Percentiles rank a stretch among this genome's conserved stretches.
These are phyloP conservation scores for Aplidium turbinatum DNA, from an alignment of 23 tunicate species.

Conservation along the genomic window DNA sequence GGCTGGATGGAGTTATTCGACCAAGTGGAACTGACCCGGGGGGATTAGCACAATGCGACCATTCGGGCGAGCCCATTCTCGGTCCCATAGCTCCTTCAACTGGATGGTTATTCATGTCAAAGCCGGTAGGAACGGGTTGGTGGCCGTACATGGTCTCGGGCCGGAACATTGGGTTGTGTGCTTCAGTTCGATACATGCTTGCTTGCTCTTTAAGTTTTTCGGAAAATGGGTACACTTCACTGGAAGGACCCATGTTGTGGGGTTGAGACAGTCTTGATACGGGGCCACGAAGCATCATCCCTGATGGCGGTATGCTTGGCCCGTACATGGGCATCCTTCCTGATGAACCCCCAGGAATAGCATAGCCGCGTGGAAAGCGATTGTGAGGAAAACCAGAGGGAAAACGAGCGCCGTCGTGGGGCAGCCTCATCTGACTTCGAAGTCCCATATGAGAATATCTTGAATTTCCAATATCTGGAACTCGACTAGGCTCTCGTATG, in stretches of 20 bases:
- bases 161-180: too few species aligned
- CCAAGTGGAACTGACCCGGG: constrained; percentile 24
- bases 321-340: constrained; percentile 30
- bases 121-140: constrained; percentile 29
- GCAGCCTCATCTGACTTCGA: constrained; percentile 19
- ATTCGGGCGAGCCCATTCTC: constrained; percentile 57
- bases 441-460: constrained; percentile 40
- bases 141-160: too few species aligned
- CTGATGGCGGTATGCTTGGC: constrained; percentile 16
- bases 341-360: constrained; percentile 21
- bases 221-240: constrained; percentile 81
- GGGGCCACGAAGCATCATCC: constrained; percentile 21
- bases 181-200: constrained; percentile 43
- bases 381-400: constrained; percentile 7
- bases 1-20: constrained; percentile 33
- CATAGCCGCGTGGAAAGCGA: constrained; percentile 34
- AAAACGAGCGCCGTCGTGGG: constrained; percentile 41
- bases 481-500: constrained; percentile 30
- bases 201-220: constrained; percentile 89
- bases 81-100: constrained; percentile 42
- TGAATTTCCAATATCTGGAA: constrained; percentile 14
- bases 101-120: constrained; percentile 38
- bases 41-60: constrained; percentile 28
- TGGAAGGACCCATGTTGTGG: constrained; percentile 11
- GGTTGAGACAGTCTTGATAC: constrained; percentile 28